phyloP scores from a whole-genome alignment of 2,113 vertebrate genomes.

The Hystrix brachyura region DNA sequence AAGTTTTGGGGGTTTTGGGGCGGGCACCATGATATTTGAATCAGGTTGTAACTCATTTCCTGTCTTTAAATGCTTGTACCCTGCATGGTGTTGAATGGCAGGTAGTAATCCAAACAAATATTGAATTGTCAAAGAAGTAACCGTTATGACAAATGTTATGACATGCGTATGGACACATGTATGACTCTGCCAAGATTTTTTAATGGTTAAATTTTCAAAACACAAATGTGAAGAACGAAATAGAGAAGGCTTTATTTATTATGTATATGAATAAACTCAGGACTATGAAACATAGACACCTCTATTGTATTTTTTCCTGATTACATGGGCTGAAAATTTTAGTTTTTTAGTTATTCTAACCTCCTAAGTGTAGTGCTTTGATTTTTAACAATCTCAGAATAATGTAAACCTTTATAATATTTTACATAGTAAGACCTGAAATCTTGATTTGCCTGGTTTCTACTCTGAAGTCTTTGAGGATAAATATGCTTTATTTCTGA shows the following conservation, averaged over 20 bases:
- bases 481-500: neutral
- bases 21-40: slow-evolving; percentile 74
- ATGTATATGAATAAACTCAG: neutral
- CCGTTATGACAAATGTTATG: neutral
- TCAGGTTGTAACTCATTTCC: slow-evolving; percentile 76
- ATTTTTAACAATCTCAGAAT: slow-evolving; percentile 64
- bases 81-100: neutral
- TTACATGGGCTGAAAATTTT: slow-evolving; percentile 61
- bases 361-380: slow-evolving; percentile 52
- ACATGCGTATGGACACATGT: neutral
- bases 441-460: slow-evolving; percentile 82
- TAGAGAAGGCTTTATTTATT: neutral
- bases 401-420: neutral
- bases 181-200: neutral
- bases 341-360: slow-evolving; percentile 62
- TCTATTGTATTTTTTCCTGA: slow-evolving; percentile 11
- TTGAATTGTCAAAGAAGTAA: slow-evolving; percentile 66
- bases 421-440: slow-evolving; percentile 66
- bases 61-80: slow-evolving; percentile 74
- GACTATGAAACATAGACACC: slow-evolving; percentile 53
- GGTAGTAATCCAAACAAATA: slow-evolving; percentile 58
- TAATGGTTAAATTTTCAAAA: slow-evolving; percentile 10
- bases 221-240: slow-evolving; percentile 13
- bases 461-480: slow-evolving; percentile 75
- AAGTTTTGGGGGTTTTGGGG: slow-evolving; percentile 45